A percentile compares a stretch with the other conserved stretches of the same genome.
These are phyloP conservation scores for Aspidiotus rigidus DNA, from an alignment of 2,888 invertebrate species.

Conservation along the genomic window DNA sequence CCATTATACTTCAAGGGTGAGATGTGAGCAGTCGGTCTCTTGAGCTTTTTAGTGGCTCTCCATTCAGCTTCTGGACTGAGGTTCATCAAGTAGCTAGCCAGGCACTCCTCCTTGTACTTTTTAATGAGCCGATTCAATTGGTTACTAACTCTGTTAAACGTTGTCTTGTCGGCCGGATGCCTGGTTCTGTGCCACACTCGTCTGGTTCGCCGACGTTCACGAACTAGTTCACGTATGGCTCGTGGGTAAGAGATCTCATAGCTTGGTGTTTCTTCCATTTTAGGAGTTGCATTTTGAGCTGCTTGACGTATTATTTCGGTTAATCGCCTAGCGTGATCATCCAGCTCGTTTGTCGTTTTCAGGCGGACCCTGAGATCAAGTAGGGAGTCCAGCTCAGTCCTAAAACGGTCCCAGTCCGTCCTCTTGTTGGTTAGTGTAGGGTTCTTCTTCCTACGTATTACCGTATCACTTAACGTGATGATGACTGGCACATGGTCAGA, in stretches of 20 bases:
- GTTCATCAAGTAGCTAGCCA: not conserved
- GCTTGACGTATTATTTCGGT: not conserved
- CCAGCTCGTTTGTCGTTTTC: not conserved
- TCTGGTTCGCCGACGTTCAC: conserved; percentile 1
- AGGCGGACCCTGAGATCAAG: not conserved
- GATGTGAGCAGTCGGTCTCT: not conserved
- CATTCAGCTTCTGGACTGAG: not conserved
- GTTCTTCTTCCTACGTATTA: not conserved
- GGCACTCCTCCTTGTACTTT: not conserved
- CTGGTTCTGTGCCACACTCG: not conserved
- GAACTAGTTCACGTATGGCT: not conserved
- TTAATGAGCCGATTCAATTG: not conserved
- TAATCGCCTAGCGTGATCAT: not conserved
- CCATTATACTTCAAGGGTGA: no score
- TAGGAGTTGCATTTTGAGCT: not conserved
- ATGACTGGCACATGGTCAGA: not conserved
- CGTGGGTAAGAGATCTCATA: not conserved
- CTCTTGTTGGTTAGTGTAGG: no score
- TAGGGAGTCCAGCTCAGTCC: not conserved
- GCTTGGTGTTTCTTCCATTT: not conserved
- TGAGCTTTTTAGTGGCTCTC: not conserved
- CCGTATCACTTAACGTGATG: not conserved
- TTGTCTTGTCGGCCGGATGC: not conserved
- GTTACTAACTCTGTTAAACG: not conserved
- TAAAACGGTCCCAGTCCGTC: not conserved